phyloP scores from a whole-genome alignment of 35 echinoderm and acorn worm genomes.

The Patiria miniata region DNA sequence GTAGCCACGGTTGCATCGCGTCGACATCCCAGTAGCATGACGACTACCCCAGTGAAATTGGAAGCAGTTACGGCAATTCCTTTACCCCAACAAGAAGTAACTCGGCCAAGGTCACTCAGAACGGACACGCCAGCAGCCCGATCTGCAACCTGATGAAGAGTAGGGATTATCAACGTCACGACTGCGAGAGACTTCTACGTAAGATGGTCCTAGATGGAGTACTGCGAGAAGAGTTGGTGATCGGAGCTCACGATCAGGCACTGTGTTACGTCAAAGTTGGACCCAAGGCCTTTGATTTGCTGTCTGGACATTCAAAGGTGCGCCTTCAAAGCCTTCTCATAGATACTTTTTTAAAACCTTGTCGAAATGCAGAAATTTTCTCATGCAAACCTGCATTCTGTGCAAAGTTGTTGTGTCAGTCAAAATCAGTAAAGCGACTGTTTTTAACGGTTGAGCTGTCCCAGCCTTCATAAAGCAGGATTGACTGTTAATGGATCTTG shows the following conservation, averaged over 20 bases:
- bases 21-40: too few species aligned
- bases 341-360: too few species aligned
- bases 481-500: too few species aligned
- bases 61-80: too few species aligned
- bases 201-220: conserved; percentile 72
- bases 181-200: conserved; percentile 78
- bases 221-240: conserved; percentile 77
- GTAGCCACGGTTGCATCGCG: not conserved
- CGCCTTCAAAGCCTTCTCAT: too few species aligned
- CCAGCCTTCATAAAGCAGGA: too few species aligned
- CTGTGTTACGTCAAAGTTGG: conserved; percentile 78
- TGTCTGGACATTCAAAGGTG: conserved; percentile 73
- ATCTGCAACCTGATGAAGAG: conserved; percentile 83
- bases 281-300: conserved; percentile 64
- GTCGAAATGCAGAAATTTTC: too few species aligned
- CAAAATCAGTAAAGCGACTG: too few species aligned
- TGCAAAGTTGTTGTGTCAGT: too few species aligned
- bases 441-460: too few species aligned
- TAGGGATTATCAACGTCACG: conserved; percentile 65
- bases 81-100: conserved; percentile 58
- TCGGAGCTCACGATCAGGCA: conserved; percentile 66
- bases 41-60: too few species aligned
- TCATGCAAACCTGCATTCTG: too few species aligned
- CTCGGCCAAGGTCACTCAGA: conserved; percentile 72
- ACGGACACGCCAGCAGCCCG: conserved; percentile 68